Evolutionary conservation across 2,888 invertebrate genomes (phyloP), one percentile per base, ranked within the genome.

Genomic region (Mellilla xanthometata): DNA sequence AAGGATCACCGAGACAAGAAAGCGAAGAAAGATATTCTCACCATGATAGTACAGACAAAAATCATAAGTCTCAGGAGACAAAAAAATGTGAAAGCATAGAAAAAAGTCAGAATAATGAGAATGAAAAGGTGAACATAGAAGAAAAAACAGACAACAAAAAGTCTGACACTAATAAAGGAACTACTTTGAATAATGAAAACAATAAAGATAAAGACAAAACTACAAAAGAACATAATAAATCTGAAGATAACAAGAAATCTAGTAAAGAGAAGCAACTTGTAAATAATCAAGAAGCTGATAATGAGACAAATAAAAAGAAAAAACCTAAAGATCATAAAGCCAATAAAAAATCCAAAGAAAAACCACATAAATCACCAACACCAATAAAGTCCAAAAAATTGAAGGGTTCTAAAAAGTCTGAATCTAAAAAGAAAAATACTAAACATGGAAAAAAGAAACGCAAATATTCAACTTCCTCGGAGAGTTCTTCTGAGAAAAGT

Each of bases 401-500:
- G 0, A 50, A 35, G 6, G 35, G 15, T 27, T 22, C 31, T 12
- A 49, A 50, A 40, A 52, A 26, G 7, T 9, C 8, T 26, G 26
- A 28, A 42, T 48, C 39, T 48, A 54, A 39, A 36, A 31, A 39
- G 4, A 65, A 64, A 36, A 60, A 53, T 2, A 24, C 12, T 2
- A 48, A 48, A 15, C 30, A 32, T 3, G 31, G 39, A 19, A 72
- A 62, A 57, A 71, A 72, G 52, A 82, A 76, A 58, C 76, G 81
- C 26, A 82, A 81, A 60, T 55, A 54, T n/a, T 84, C 86, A 15
- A 81, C 83, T 26, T 77, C 83, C 40, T 72, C 76, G 22, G 80
- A 80, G 1, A 76, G 71, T 55, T 76, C 84, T 12, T 74, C 84
- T 11, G 77, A 77, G 9, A 68, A 79, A 12, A 85, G 76, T 60